Conservation (phyloP, 2,113 vertebrate species). For the Cichladusa arquata region DNA sequence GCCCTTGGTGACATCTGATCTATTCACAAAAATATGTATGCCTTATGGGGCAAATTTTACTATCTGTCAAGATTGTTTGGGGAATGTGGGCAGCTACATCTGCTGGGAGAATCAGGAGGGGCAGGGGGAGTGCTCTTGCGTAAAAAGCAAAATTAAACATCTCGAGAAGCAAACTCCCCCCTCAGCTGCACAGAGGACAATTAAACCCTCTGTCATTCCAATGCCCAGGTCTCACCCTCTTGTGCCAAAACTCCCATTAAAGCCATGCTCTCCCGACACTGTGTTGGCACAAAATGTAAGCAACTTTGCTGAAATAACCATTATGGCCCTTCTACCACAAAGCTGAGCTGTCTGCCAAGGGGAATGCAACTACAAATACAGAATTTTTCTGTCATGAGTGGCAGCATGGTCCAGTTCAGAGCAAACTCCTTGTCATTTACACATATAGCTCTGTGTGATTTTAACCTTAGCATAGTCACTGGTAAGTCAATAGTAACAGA, state of each 20-base stretch:
- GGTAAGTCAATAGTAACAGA: constrained; percentile 41
- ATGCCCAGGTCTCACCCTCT: background rate
- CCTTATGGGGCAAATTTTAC: constrained; percentile 20
- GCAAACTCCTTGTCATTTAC: constrained; percentile 33
- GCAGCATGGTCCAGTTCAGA: background rate
- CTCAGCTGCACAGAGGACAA: background rate
- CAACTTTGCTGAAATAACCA: background rate
- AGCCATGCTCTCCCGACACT: accelerated
- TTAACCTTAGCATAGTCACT: constrained; percentile 10
- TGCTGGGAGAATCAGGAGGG: background rate
- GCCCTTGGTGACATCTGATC: constrained; percentile 38
- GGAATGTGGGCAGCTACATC: background rate
- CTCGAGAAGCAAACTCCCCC: background rate
- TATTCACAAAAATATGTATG: constrained; percentile 30
- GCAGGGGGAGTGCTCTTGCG: background rate
- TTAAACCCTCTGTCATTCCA: background rate
- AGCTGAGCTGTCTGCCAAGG: background rate
- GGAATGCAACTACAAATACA: background rate
- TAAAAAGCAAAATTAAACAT: background rate
- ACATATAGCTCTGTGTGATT: background rate
- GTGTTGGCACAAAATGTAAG: background rate
- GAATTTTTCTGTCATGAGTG: background rate
- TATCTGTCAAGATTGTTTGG: background rate
- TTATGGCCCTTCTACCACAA: background rate
- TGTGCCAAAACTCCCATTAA: background rate